These are phyloP conservation scores for Aspidiotus destructor DNA, from an alignment of 2,888 invertebrate genomes.

Conservation along the genomic window DNA sequence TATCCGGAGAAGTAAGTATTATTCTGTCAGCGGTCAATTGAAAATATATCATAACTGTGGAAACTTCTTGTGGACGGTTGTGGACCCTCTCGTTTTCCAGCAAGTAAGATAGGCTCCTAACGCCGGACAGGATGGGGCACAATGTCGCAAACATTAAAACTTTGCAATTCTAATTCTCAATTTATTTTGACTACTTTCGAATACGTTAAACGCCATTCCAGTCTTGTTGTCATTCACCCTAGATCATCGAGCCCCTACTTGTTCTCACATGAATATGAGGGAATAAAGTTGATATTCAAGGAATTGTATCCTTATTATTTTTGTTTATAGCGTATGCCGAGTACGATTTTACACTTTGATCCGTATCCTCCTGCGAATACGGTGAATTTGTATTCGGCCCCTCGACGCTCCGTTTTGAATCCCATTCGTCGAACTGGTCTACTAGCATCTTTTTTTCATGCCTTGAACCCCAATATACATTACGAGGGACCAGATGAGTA, in stretches of 20 bases:
- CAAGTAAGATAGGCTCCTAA: too few species aligned
- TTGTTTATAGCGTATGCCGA: constrained; percentile 42
- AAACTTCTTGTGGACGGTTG: neutral
- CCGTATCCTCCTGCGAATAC: constrained; percentile 69
- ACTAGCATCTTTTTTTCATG: constrained; percentile 24
- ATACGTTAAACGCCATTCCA: neutral
- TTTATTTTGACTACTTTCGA: too few species aligned
- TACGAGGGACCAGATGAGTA: constrained; percentile 28
- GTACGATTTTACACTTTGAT: constrained; percentile 62
- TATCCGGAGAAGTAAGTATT: constrained; percentile 48
- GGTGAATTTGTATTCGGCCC: constrained; percentile 58
- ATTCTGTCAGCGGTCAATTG: neutral
- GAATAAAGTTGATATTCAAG: neutral
- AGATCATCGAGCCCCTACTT: too few species aligned
- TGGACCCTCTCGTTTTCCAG: neutral
- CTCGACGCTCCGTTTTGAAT: constrained; percentile 36
- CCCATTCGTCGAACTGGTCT: constrained; percentile 20
- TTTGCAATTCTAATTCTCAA: too few species aligned
- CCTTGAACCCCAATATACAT: constrained; percentile 21
- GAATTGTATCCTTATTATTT: neutral
- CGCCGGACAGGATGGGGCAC: too few species aligned
- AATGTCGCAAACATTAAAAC: too few species aligned
- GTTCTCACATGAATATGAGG: neutral
- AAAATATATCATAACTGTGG: too few species aligned
- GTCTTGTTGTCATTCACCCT: neutral